Conservation (phyloP, 2,797 vertebrate genomes). For the Neostethus bicornis region DNA sequence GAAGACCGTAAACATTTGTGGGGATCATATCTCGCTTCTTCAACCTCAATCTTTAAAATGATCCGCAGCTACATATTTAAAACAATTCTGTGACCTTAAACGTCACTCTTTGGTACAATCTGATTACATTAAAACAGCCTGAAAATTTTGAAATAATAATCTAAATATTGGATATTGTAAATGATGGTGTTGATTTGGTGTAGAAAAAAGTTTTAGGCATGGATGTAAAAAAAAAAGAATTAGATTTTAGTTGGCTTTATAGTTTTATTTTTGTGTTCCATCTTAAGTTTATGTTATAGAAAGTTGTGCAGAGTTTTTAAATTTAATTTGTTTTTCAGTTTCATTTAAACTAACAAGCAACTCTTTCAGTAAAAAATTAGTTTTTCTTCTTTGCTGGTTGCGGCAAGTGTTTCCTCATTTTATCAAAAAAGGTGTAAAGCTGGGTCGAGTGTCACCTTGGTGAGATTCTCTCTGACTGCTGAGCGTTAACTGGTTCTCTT, state of each 20-base stretch:
- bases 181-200: constrained; percentile 12
- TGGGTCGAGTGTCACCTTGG: constrained; percentile 55
- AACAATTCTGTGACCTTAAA: constrained; percentile 29
- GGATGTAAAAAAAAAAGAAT: constrained; percentile 11
- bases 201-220: constrained; percentile 6
- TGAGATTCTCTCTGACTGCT: constrained; percentile 54
- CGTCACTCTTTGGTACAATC: constrained; percentile 15
- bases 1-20: constrained; percentile 32
- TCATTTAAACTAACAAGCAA: constrained; percentile 40
- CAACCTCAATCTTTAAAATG: constrained; percentile 29
- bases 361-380: constrained; percentile 30
- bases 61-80: constrained; percentile 16
- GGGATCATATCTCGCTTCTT: constrained; percentile 27
- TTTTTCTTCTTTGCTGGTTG: constrained; percentile 61
- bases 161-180: constrained; percentile 9
- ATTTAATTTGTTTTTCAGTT: constrained; percentile 27
- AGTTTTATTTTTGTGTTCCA: constrained; percentile 7
- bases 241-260: neutral
- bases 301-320: constrained; percentile 10
- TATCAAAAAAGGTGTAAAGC: constrained; percentile 65
- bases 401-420: constrained; percentile 70
- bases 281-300: constrained; percentile 8
- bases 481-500: constrained; percentile 31
- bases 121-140: constrained; percentile 21
- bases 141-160: constrained; percentile 29